Evolutionary conservation across 2,888 invertebrate genomes (phyloP).

Genomic region (Cephus pulcher): DNA sequence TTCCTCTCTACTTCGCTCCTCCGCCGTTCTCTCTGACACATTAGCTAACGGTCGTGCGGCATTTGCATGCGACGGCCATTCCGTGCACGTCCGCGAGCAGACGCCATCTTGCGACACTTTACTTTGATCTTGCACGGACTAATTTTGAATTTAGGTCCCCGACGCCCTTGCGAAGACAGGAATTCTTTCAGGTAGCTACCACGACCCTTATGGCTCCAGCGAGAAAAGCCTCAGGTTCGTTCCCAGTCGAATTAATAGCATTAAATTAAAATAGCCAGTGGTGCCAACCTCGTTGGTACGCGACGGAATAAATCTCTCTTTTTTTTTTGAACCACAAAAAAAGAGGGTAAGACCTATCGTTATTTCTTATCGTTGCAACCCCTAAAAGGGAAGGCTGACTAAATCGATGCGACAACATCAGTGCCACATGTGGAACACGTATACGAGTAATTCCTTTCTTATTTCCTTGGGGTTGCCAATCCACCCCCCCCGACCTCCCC

Average conservation of each 20-base stretch:
- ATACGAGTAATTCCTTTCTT: conserved; percentile 20
- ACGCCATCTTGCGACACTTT: conserved; percentile 46
- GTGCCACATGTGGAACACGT: conserved; percentile 1
- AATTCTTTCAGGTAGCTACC: conserved; percentile 6
- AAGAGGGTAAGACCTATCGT: neutral
- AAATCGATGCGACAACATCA: neutral
- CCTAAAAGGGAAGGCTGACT: neutral
- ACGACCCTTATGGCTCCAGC: neutral
- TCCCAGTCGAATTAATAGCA: neutral
- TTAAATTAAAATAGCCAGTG: neutral
- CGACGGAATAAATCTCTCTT: neutral
- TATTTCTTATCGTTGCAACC: neutral
- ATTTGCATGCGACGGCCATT: conserved; percentile 44
- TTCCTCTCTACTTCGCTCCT: conserved; percentile 14
- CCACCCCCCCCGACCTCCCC: neutral
- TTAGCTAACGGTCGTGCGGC: conserved; percentile 36
- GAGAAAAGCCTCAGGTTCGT: neutral
- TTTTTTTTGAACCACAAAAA: neutral
- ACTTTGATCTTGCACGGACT: conserved; percentile 43
- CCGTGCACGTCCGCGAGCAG: conserved; percentile 39
- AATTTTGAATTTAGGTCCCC: conserved; percentile 37
- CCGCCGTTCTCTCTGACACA: conserved; percentile 27
- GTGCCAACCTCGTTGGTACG: neutral
- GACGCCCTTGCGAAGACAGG: conserved; percentile 23
- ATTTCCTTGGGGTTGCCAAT: conserved; percentile 9